A percentile compares a stretch with the other conserved stretches of the same genome.
phyloP scores from a whole-genome alignment of 2,113 vertebrate genomes.

The Chaetops frenatus region DNA sequence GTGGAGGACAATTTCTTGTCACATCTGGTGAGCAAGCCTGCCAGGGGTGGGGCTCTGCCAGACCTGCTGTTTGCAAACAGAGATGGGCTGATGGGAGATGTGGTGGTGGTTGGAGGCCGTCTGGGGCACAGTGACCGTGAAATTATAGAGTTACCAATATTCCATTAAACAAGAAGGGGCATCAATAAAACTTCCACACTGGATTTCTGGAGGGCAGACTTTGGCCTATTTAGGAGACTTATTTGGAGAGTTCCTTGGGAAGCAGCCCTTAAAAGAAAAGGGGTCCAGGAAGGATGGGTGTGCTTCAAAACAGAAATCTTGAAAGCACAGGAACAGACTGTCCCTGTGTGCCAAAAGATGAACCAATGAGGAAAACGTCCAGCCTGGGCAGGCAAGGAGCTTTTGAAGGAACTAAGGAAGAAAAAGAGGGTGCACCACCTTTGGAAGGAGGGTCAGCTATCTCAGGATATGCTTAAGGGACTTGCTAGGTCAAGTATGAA shows the following conservation, averaged over 20 bases:
- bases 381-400: neutral
- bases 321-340: neutral
- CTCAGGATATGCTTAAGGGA: neutral
- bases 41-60: neutral
- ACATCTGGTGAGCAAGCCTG: neutral
- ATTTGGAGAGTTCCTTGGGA: neutral
- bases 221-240: neutral
- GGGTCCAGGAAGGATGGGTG: fast-evolving
- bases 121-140: neutral
- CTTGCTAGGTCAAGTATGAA: neutral
- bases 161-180: neutral
- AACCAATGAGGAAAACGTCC: fast-evolving
- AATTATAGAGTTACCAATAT: neutral
- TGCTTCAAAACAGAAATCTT: neutral
- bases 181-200: neutral
- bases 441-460: neutral
- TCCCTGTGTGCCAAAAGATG: neutral
- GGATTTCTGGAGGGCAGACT: neutral
- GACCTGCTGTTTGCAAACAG: neutral
- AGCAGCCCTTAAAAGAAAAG: neutral
- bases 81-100: neutral
- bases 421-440: neutral
- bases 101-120: neutral
- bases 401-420: neutral
- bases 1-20: neutral